These are phyloP conservation scores for Drosophila nr. perissopoda DNA, from an alignment of 2,888 invertebrate species.

Conservation along the genomic window DNA sequence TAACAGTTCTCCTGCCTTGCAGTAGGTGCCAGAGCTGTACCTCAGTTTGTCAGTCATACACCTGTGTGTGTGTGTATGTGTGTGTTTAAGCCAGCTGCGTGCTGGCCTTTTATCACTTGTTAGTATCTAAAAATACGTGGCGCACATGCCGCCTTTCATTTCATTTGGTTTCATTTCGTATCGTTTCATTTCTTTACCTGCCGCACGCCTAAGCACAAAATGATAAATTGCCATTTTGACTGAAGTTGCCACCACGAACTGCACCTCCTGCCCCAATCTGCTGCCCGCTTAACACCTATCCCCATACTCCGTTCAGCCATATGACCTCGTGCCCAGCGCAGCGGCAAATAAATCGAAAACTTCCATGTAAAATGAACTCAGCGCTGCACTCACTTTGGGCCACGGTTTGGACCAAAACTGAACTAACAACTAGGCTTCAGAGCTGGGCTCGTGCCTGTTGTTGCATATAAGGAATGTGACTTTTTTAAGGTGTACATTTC, in stretches of 20 bases:
- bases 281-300: constrained; percentile 5
- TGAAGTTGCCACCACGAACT: constrained; percentile 54
- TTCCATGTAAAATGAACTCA: constrained; percentile 55
- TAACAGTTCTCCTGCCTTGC: constrained; percentile 36
- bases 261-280: neutral
- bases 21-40: constrained; percentile 62
- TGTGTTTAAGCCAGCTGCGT: constrained; percentile 54
- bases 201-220: constrained; percentile 71
- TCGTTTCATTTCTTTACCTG: constrained; percentile 61
- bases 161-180: constrained; percentile 52
- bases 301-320: constrained; percentile 19
- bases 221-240: constrained; percentile 83
- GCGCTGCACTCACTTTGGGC: constrained; percentile 29
- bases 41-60: constrained; percentile 55
- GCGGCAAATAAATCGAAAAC: constrained; percentile 39
- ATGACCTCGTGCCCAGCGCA: constrained; percentile 54
- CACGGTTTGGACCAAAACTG: constrained; percentile 22
- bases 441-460: constrained; percentile 1
- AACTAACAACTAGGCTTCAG: constrained; percentile 11
- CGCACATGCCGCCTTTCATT: constrained; percentile 74
- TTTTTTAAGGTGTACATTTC: neutral
- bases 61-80: constrained; percentile 30
- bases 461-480: neutral
- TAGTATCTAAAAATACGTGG: constrained; percentile 77
- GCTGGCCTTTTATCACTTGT: constrained; percentile 77